Evolutionary conservation across 2,888 invertebrate species (phyloP).

Genomic region (Digitonthophagus gazella): DNA sequence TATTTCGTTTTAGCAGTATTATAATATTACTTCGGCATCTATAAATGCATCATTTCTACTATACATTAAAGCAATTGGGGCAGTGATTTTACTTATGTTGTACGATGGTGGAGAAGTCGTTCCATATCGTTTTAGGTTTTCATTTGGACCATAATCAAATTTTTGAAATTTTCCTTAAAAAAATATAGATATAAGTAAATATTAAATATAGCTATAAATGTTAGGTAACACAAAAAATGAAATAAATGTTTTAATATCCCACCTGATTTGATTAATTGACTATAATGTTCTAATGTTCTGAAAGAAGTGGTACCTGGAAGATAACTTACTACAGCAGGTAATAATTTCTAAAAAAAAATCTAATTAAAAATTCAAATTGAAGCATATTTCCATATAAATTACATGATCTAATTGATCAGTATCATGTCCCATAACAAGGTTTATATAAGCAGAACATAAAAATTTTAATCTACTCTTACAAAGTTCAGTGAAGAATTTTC

Average conservation of each 20-base stretch:
- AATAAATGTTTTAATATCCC: constrained; percentile 15
- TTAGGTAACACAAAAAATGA: no score
- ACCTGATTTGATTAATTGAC: constrained; percentile 59
- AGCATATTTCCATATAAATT: not conserved
- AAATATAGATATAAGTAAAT: not conserved
- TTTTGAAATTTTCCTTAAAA: constrained; percentile 52
- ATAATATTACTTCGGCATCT: constrained; percentile 34
- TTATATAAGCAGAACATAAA: not conserved
- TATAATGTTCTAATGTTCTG: constrained; percentile 70
- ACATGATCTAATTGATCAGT: constrained; percentile 1
- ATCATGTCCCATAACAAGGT: not conserved
- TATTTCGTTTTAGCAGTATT: not conserved
- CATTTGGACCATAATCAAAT: constrained; percentile 56
- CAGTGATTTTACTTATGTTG: constrained; percentile 46
- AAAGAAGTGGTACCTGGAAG: constrained; percentile 49
- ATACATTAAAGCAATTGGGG: constrained; percentile 51
- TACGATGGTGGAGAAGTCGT: constrained; percentile 49
- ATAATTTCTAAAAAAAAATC: constrained; percentile 7
- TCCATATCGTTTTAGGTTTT: constrained; percentile 42
- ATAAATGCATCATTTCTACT: constrained; percentile 55
- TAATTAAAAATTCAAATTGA: no score
- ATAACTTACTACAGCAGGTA: constrained; percentile 3
- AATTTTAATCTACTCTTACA: not conserved
- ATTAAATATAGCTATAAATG: no score
- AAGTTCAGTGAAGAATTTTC: not conserved